These are phyloP conservation scores for Belonocnema kinseyi DNA, from an alignment of 1,140 invertebrate species.

Conservation along the genomic window DNA sequence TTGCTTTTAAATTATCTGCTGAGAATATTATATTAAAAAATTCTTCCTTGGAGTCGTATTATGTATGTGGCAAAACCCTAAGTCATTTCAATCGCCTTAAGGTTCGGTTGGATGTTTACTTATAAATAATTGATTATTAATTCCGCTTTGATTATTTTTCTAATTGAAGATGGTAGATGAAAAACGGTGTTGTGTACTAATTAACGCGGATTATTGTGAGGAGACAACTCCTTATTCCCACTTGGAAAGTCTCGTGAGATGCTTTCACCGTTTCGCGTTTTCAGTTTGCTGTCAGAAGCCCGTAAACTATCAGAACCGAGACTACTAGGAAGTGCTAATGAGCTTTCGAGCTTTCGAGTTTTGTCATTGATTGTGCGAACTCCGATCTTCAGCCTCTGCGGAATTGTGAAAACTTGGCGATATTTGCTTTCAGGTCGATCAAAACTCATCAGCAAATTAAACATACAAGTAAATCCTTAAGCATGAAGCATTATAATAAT, in stretches of 20 bases:
- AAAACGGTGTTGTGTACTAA: background rate
- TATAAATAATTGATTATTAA: no score
- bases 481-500: no score
- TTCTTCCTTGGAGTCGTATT: no score
- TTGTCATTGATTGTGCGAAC: conserved; percentile 10
- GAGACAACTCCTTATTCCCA: background rate
- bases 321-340: conserved; percentile 28
- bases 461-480: no score
- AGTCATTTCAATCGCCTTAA: no score
- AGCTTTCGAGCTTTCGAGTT: conserved; percentile 8
- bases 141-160: background rate
- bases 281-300: background rate
- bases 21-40: no score
- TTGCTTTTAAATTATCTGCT: no score
- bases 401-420: background rate
- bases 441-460: no score
- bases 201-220: conserved; percentile 2
- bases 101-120: no score
- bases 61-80: no score
- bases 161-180: background rate
- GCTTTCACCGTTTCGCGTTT: background rate
- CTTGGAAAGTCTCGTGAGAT: background rate
- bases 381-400: background rate
- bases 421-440: background rate
- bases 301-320: conserved; percentile 2